Evolutionary conservation across 2,888 invertebrate genomes (phyloP).

Genomic region (Drosophila buzzatii): DNA sequence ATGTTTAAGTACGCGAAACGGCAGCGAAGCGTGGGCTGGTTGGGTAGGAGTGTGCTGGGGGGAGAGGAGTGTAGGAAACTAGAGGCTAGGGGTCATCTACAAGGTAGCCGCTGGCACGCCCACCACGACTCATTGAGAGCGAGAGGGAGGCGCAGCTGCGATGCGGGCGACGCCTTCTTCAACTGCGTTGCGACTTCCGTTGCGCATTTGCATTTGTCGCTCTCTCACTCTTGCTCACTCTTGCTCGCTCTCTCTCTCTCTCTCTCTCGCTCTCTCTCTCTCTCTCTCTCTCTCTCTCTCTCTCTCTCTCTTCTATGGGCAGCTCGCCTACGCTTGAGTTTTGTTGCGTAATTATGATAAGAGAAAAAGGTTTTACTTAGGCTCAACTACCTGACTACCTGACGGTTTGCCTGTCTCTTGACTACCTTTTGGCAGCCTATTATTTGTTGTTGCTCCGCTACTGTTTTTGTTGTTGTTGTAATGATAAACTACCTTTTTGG

Average conservation of each 20-base stretch:
- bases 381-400: slow-evolving; percentile 24
- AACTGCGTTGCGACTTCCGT: slow-evolving; percentile 60
- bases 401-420: slow-evolving; percentile 8
- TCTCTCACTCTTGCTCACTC: slow-evolving; percentile 12
- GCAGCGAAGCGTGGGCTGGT: slow-evolving; percentile 64
- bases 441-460: slow-evolving; percentile 60
- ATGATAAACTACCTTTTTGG: slow-evolving; percentile 75
- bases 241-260: slow-evolving; percentile 36
- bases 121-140: slow-evolving; percentile 4
- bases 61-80: background rate
- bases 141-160: slow-evolving; percentile 58
- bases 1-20: slow-evolving; percentile 75
- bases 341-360: slow-evolving; percentile 82
- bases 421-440: slow-evolving; percentile 75
- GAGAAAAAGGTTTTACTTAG: slow-evolving; percentile 79
- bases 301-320: background rate
- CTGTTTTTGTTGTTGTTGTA: slow-evolving; percentile 46
- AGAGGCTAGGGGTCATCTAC: slow-evolving; percentile 4
- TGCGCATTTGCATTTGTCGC: slow-evolving; percentile 74
- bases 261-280: slow-evolving; percentile 41
- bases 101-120: slow-evolving; percentile 59
- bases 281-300: background rate
- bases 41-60: background rate
- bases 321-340: slow-evolving; percentile 23
- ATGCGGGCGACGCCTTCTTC: slow-evolving; percentile 64